A percentile compares a stretch with the other conserved stretches of the same genome.
These are phyloP conservation scores for Scaptomyza pallida DNA, from an alignment of 1,140 invertebrate species.

Conservation along the genomic window DNA sequence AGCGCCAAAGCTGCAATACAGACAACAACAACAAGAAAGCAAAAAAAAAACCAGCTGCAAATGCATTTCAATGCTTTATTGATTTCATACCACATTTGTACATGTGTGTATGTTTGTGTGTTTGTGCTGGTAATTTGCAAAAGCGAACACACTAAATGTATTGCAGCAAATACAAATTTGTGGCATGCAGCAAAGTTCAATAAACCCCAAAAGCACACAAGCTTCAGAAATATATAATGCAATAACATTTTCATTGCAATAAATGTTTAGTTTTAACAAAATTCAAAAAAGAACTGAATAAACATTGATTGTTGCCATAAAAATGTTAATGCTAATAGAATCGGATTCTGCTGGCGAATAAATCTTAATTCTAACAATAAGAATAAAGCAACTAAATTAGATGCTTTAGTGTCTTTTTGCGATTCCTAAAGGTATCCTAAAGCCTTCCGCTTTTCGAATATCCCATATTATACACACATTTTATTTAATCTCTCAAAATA, in stretches of 20 bases:
- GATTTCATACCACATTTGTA: slow-evolving; percentile 77
- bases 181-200: slow-evolving; percentile 25
- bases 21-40: slow-evolving; percentile 16
- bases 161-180: slow-evolving; percentile 12
- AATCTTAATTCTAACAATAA: too few relatives aligned
- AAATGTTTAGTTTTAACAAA: too few relatives aligned
- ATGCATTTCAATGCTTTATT: slow-evolving; percentile 70
- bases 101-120: slow-evolving; percentile 34
- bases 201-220: slow-evolving; percentile 2
- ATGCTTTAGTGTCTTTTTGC: too few relatives aligned
- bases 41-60: too few relatives aligned
- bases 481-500: slow-evolving; percentile 1
- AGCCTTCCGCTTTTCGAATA: neutral
- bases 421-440: too few relatives aligned
- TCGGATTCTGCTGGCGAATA: too few relatives aligned
- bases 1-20: slow-evolving; percentile 11
- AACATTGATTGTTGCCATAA: too few relatives aligned
- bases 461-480: neutral
- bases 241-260: too few relatives aligned
- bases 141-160: neutral
- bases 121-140: slow-evolving; percentile 38
- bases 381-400: too few relatives aligned
- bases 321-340: too few relatives aligned
- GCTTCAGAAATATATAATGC: neutral
- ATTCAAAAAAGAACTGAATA: too few relatives aligned